phyloP scores from a whole-genome alignment of 2,888 invertebrate species.

The Apodemia mormo region DNA sequence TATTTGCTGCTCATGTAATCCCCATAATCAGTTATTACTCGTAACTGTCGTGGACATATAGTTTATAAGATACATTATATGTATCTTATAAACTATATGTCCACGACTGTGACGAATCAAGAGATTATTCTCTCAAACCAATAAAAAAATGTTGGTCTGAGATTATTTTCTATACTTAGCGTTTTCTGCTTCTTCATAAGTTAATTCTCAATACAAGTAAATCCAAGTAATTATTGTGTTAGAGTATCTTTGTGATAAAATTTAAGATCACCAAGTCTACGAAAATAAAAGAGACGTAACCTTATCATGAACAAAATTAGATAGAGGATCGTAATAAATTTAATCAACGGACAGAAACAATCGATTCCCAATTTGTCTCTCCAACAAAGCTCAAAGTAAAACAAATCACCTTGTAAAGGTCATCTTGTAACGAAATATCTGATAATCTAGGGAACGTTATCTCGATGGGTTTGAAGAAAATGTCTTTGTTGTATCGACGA shows the following conservation, averaged over 20 bases:
- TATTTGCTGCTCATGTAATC: too few species aligned
- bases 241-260: neutral
- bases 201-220: too few species aligned
- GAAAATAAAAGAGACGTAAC: neutral
- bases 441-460: neutral
- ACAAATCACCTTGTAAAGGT: neutral
- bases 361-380: neutral
- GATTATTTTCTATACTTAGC: too few species aligned
- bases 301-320: neutral
- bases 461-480: neutral
- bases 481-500: too few species aligned
- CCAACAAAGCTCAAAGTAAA: neutral
- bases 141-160: too few species aligned
- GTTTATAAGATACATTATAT: too few species aligned
- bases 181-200: too few species aligned
- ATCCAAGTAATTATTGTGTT: neutral
- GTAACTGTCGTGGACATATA: too few species aligned
- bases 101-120: too few species aligned
- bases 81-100: too few species aligned
- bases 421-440: constrained; percentile 1
- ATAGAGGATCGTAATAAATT: neutral
- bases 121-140: too few species aligned
- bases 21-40: too few species aligned
- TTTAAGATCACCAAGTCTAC: neutral
- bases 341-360: constrained; percentile 3